Evolutionary conservation across 2,113 vertebrate genomes (phyloP).

Genomic region (Euleptes europaea): DNA sequence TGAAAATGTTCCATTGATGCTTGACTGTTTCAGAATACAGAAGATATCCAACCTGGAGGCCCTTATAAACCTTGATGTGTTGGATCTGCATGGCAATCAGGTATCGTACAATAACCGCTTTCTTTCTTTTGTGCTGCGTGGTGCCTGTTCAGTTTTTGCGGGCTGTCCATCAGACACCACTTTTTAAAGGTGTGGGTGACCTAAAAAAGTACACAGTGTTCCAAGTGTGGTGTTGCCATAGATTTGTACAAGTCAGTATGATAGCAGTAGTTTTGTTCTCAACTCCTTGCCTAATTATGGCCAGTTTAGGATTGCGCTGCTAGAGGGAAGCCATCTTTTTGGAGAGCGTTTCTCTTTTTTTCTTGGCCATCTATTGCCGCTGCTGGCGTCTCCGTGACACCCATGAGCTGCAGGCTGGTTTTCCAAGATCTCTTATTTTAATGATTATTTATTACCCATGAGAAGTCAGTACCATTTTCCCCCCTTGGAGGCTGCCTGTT

Average conservation of each 20-base stretch:
- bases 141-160: background rate
- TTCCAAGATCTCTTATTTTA: background rate
- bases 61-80: slow-evolving; percentile 86
- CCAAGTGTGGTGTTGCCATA: too few species aligned
- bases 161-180: background rate
- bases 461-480: background rate
- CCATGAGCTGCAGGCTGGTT: background rate
- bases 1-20: background rate
- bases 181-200: too few species aligned
- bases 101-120: slow-evolving; percentile 66
- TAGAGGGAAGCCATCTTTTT: too few species aligned
- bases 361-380: slow-evolving; percentile 32
- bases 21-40: slow-evolving; percentile 82
- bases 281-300: too few species aligned
- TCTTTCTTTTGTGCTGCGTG: too few species aligned
- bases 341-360: slow-evolving; percentile 1
- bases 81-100: slow-evolving; percentile 97
- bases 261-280: too few species aligned
- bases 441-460: background rate
- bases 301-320: too few species aligned
- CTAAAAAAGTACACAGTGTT: too few species aligned
- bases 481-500: background rate
- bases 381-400: background rate
- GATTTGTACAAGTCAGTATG: too few species aligned
- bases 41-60: slow-evolving; percentile 86